These are phyloP conservation scores for Chelonia mydas DNA, from an alignment of 2,797 vertebrate species.

Conservation along the genomic window DNA sequence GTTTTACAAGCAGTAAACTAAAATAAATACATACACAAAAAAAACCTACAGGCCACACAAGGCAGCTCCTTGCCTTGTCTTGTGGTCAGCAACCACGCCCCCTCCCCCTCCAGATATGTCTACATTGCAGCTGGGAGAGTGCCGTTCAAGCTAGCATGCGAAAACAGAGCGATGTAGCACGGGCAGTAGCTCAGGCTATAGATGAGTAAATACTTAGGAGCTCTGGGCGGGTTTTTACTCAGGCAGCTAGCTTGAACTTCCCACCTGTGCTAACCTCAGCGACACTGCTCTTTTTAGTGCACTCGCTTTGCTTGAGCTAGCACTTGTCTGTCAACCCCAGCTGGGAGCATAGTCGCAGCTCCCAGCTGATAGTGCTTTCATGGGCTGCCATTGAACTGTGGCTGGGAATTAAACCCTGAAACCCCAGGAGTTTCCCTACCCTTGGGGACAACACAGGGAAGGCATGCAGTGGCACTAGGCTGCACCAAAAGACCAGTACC, in stretches of 20 bases:
- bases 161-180: no score
- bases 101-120: neutral
- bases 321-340: no score
- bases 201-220: no score
- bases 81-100: neutral
- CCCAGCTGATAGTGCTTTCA: neutral
- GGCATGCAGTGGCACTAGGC: accelerated
- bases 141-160: no score
- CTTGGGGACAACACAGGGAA: neutral
- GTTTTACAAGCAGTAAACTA: no score
- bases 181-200: no score
- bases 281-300: no score
- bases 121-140: accelerated
- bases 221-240: no score
- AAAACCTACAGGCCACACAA: neutral
- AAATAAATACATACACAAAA: no score
- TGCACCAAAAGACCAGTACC: neutral
- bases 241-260: no score
- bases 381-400: accelerated
- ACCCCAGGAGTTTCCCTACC: neutral
- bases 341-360: neutral
- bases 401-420: neutral
- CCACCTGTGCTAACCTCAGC: no score
- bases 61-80: neutral
- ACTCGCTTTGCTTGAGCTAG: no score